Conservation (phyloP, 2,797 vertebrate species). For the Nothura maculosa region DNA sequence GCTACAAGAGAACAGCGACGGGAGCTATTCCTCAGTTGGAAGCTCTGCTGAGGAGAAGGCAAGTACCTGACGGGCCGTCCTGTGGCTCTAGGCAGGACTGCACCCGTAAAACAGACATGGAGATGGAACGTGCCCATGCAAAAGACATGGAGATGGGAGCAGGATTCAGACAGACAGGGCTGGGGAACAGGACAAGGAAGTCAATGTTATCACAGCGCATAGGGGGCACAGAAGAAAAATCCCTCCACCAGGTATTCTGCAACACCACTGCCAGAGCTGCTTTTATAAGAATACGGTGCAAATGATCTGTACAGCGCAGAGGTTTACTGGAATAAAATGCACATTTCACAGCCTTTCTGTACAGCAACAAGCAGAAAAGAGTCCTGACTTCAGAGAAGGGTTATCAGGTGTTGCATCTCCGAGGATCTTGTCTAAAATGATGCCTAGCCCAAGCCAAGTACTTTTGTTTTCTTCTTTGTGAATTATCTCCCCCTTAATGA, state of each 20-base stretch:
- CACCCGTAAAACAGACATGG: neutral
- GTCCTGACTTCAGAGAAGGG: too few relatives aligned
- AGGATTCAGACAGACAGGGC: neutral
- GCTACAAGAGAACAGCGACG: neutral
- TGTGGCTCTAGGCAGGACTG: neutral
- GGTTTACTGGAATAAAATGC: neutral
- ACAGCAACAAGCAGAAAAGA: neutral
- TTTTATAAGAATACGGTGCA: neutral
- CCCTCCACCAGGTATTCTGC: neutral
- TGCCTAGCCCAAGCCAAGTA: neutral
- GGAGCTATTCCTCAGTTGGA: neutral
- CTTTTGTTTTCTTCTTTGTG: neutral
- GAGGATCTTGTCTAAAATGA: neutral
- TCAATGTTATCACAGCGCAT: neutral
- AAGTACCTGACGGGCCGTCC: neutral
- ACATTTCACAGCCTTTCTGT: neutral
- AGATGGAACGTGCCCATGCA: neutral
- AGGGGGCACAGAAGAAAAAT: neutral
- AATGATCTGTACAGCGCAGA: neutral
- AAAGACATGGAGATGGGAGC: neutral
- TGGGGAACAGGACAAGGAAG: neutral
- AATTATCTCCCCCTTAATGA: neutral
- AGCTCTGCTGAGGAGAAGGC: neutral
- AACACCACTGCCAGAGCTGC: neutral
- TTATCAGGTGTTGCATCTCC: neutral